Conservation (phyloP, 2,797 vertebrate genomes). For the Chloroceryle inda region DNA sequence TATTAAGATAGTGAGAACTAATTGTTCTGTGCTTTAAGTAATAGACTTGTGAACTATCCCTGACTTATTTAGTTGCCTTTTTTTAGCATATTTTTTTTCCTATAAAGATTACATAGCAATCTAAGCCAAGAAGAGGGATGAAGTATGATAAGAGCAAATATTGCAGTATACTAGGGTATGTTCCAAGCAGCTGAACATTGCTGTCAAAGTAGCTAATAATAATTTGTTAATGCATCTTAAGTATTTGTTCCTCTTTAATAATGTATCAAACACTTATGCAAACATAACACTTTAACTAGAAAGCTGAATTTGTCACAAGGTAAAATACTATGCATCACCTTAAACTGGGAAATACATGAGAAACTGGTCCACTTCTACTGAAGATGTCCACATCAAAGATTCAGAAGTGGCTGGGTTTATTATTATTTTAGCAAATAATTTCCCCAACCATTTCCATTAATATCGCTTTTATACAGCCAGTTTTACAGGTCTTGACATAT, state of each 20-base stretch:
- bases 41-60: not conserved
- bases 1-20: not conserved
- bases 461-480: not conserved
- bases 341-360: not conserved
- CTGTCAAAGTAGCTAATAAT: not conserved
- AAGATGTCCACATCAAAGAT: not conserved
- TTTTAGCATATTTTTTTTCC: not conserved
- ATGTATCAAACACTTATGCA: not conserved
- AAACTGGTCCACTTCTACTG: not conserved
- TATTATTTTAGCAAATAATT: not conserved
- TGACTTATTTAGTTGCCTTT: not conserved
- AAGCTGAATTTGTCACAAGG: not conserved
- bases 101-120: not conserved
- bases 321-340: not conserved
- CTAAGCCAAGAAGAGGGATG: not conserved
- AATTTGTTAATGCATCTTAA: not conserved
- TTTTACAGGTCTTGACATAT: not conserved
- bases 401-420: not conserved
- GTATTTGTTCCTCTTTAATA: not conserved
- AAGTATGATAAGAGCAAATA: not conserved
- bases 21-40: not conserved
- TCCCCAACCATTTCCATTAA: not conserved
- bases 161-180: not conserved
- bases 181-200: not conserved
- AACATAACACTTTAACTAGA: not conserved